A percentile compares a stretch with the other conserved stretches of the same genome.
Conservation (phyloP, 2,797 vertebrate genomes). For the Limosa lapponica region DNA sequence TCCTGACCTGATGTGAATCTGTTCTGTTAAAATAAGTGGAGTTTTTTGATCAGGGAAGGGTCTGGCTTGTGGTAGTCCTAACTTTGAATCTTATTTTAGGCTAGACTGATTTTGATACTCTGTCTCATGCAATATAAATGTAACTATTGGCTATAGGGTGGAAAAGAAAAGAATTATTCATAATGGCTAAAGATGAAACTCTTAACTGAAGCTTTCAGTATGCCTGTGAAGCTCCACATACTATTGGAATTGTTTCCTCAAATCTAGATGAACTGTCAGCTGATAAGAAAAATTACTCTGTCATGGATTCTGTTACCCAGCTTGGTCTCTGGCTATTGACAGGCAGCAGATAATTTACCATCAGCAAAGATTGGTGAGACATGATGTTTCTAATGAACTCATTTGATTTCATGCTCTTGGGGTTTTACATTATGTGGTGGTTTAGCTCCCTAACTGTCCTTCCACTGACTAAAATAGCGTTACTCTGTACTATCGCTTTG, state of each 20-base stretch:
- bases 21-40: not conserved
- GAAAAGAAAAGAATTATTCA: not conserved
- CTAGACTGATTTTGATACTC: not conserved
- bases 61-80: not conserved
- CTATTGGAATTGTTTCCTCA: not conserved
- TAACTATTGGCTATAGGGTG: not conserved
- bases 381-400: not conserved
- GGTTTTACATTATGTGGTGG: not conserved
- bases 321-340: not conserved
- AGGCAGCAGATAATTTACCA: slow-evolving; percentile 4
- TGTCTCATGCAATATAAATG: not conserved
- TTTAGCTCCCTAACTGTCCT: not conserved
- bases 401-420: not conserved
- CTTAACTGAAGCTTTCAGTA: not conserved
- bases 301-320: not conserved
- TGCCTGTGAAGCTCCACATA: not conserved
- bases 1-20: not conserved
- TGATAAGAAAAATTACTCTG: not conserved
- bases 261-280: not conserved
- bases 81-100: not conserved
- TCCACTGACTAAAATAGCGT: not conserved
- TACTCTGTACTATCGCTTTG: fast-evolving
- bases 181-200: not conserved
- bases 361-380: not conserved
- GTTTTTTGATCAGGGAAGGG: not conserved